Evolutionary conservation across 2,113 vertebrate genomes (phyloP).

Genomic region (Macquaria ambigua): DNA sequence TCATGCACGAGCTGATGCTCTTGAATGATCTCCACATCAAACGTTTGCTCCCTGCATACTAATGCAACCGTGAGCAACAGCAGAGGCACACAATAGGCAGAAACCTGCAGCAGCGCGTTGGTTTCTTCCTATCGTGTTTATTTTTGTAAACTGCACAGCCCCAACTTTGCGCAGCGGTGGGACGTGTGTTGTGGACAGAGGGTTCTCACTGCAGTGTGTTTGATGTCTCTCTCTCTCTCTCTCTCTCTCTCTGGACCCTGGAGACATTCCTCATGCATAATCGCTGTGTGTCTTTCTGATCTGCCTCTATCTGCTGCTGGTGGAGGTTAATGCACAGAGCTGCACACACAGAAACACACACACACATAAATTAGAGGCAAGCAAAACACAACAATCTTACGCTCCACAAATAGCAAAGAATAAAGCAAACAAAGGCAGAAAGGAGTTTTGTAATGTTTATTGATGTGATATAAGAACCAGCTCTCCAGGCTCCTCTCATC

Average conservation of each 20-base stretch:
- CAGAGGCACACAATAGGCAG: slow-evolving; percentile 45
- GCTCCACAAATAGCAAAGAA: slow-evolving; percentile 33
- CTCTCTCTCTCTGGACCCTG: slow-evolving; percentile 58
- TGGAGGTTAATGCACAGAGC: slow-evolving; percentile 67
- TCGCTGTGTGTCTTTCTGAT: slow-evolving; percentile 77
- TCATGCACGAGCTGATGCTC: slow-evolving; percentile 61
- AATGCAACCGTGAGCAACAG: slow-evolving; percentile 44
- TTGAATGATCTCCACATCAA: slow-evolving; percentile 44
- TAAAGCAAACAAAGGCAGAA: slow-evolving; percentile 36
- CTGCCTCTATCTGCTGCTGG: slow-evolving; percentile 68
- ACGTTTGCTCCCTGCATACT: slow-evolving; percentile 52
- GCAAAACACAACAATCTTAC: slow-evolving; percentile 43
- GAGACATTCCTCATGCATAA: slow-evolving; percentile 83
- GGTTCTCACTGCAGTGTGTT: slow-evolving; percentile 66
- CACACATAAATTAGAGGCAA: slow-evolving; percentile 47
- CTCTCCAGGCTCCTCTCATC: slow-evolving; percentile 15
- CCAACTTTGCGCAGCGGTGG: slow-evolving; percentile 52
- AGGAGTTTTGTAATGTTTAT: slow-evolving; percentile 58
- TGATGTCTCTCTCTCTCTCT: slow-evolving; percentile 69
- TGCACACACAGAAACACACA: slow-evolving; percentile 24
- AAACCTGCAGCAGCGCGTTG: slow-evolving; percentile 24
- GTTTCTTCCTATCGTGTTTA: slow-evolving; percentile 61
- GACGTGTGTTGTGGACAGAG: slow-evolving; percentile 72
- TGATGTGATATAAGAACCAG: slow-evolving; percentile 37
- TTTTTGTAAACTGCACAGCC: slow-evolving; percentile 69